These are phyloP conservation scores for Ectemnius continuus DNA, from an alignment of 2,888 invertebrate species.

Conservation along the genomic window DNA sequence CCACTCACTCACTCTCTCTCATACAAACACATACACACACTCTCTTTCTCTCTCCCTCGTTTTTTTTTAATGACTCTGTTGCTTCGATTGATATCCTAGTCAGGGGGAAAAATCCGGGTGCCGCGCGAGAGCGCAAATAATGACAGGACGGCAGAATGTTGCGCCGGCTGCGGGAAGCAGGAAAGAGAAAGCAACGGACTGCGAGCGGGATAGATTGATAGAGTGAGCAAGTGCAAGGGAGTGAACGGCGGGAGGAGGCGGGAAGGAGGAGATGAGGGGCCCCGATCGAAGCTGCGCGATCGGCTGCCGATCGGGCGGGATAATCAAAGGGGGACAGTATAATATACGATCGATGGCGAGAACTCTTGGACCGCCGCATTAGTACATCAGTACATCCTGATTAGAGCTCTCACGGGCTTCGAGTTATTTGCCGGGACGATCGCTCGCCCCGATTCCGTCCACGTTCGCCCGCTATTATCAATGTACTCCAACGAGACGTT, in stretches of 20 bases:
- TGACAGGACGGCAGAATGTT: too few species aligned
- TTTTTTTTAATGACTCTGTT: background rate
- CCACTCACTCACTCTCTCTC: background rate
- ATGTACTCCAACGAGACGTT: conserved; percentile 24
- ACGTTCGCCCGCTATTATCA: conserved; percentile 17
- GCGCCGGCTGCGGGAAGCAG: too few species aligned
- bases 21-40: background rate
- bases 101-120: background rate
- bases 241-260: background rate
- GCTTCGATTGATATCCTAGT: conserved; percentile 39
- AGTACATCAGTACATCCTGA: conserved; percentile 15
- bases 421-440: conserved; percentile 36
- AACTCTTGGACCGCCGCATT: conserved; percentile 17
- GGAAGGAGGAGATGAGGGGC: background rate
- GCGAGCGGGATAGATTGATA: background rate
- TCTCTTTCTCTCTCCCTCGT: background rate
- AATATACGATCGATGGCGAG: conserved; percentile 23
- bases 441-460: conserved; percentile 28
- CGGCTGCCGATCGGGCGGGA: conserved; percentile 19
- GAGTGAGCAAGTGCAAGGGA: background rate
- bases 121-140: too few species aligned
- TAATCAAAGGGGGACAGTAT: conserved; percentile 15
- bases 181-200: too few species aligned
- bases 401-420: conserved; percentile 29
- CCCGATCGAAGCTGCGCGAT: conserved; percentile 17